A percentile compares a stretch with the other conserved stretches of the same genome.
Evolutionary conservation across 2,888 invertebrate genomes (phyloP).

Genomic region (Pollenia angustigena): DNA sequence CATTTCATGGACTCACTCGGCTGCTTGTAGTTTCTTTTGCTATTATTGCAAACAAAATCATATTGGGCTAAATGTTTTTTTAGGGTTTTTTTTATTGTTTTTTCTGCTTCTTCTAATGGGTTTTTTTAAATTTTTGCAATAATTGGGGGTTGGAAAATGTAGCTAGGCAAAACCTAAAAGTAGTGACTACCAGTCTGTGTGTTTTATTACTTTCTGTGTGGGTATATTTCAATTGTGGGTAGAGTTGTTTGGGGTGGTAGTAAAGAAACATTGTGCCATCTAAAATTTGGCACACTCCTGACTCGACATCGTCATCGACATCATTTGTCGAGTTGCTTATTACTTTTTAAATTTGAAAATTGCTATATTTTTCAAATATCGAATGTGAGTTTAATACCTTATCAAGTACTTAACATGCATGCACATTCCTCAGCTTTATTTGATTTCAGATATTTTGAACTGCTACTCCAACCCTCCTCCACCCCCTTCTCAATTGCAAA

Average conservation of each 20-base stretch:
- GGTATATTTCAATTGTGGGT: not conserved
- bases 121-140: slow-evolving; percentile 48
- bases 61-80: slow-evolving; percentile 44
- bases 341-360: slow-evolving; percentile 69
- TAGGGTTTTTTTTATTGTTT: not conserved
- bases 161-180: slow-evolving; percentile 35
- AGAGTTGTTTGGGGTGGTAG: not conserved
- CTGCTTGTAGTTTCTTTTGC: slow-evolving; percentile 48
- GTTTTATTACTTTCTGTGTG: not conserved
- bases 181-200: slow-evolving; percentile 38
- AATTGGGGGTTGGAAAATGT: slow-evolving; percentile 63
- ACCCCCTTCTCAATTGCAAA: not conserved
- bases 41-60: slow-evolving; percentile 56
- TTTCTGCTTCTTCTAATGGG: not conserved
- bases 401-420: slow-evolving; percentile 72
- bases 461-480: not conserved
- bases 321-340: slow-evolving; percentile 67
- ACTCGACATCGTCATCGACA: slow-evolving; percentile 49
- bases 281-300: slow-evolving; percentile 72
- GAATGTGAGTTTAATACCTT: slow-evolving; percentile 71
- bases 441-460: slow-evolving; percentile 33
- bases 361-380: slow-evolving; percentile 63
- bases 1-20: slow-evolving; percentile 59
- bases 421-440: slow-evolving; percentile 67
- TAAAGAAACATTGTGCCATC: not conserved